Evolutionary conservation across 2,797 vertebrate genomes (phyloP).

Genomic region (Crenichthys baileyi): DNA sequence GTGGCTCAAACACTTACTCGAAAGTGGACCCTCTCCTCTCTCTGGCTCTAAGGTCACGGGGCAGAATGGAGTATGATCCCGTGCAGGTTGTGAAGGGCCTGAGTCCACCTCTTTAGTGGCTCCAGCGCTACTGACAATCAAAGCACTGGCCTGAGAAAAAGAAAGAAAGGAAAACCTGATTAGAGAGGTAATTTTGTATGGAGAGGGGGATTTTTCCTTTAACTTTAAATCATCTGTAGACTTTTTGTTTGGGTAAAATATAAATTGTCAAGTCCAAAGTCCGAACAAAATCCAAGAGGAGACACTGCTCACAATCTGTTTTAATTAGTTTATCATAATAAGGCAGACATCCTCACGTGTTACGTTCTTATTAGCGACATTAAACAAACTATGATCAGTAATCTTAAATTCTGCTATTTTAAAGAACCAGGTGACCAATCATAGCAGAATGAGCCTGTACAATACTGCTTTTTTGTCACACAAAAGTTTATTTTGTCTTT

Average conservation of each 20-base stretch:
- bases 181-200: neutral
- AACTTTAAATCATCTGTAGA: neutral
- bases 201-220: neutral
- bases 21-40: constrained; percentile 66
- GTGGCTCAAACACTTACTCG: constrained; percentile 80
- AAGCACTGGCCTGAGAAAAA: constrained; percentile 77
- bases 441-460: neutral
- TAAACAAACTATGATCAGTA: neutral
- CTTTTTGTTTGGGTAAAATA: neutral
- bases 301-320: neutral
- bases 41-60: constrained; percentile 73
- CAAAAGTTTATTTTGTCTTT: neutral
- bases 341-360: too few species aligned
- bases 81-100: constrained; percentile 56
- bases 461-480: neutral
- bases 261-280: neutral
- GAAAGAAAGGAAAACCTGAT: constrained; percentile 15
- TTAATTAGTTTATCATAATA: too few species aligned
- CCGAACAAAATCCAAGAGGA: neutral
- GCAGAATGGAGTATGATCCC: constrained; percentile 63
- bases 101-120: constrained; percentile 61
- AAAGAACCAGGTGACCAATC: neutral
- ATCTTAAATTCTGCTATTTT: neutral
- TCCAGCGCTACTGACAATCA: constrained; percentile 63
- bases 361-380: neutral